These are phyloP conservation scores for Coilia nasus DNA, from an alignment of 2,797 vertebrate genomes.

Conservation along the genomic window DNA sequence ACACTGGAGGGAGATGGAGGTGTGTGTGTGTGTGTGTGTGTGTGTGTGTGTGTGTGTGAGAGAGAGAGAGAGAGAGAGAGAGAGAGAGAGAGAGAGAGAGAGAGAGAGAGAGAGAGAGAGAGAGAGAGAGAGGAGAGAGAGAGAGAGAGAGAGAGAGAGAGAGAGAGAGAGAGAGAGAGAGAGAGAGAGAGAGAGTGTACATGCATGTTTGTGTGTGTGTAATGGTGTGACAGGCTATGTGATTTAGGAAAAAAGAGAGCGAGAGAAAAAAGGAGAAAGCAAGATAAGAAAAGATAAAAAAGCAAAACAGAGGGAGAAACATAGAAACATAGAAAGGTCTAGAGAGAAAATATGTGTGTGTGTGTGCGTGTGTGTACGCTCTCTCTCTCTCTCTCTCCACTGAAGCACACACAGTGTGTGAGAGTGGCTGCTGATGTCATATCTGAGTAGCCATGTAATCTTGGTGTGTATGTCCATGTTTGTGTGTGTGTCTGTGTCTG, in stretches of 20 bases:
- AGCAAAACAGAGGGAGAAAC: neutral
- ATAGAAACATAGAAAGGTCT: too few species aligned
- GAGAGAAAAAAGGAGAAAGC: too few species aligned
- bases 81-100: conserved; percentile 18
- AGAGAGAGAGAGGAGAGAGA: neutral
- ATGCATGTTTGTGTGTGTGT: too few species aligned
- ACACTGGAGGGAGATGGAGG: too few species aligned
- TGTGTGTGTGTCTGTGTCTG: neutral
- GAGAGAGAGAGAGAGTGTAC: neutral
- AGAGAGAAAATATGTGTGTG: too few species aligned
- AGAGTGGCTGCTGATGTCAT: too few species aligned
- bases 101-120: neutral
- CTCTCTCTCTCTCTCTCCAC: too few species aligned
- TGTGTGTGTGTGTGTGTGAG: conserved; percentile 8
- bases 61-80: conserved; percentile 9
- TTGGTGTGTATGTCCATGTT: neutral
- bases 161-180: neutral
- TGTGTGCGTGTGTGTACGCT: too few species aligned
- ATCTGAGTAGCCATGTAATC: too few species aligned
- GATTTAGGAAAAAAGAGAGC: too few species aligned
- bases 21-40: neutral
- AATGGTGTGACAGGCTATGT: too few species aligned
- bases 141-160: neutral
- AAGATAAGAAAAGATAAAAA: conserved; percentile 16
- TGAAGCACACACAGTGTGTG: too few species aligned